Evolutionary conservation across 2,797 vertebrate species (phyloP).

Genomic region (Rhinogobio ventralis): DNA sequence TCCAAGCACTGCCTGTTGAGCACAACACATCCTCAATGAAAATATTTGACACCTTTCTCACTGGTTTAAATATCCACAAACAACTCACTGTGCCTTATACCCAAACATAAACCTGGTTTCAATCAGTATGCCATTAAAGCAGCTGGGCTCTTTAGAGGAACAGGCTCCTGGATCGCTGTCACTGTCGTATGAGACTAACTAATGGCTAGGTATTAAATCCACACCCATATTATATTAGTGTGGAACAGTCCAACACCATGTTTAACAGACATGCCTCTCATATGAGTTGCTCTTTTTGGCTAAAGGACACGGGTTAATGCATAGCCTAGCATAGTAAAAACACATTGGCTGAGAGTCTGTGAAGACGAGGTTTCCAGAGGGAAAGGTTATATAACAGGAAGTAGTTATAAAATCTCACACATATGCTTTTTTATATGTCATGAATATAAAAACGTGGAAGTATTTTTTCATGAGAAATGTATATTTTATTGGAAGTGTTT

Average conservation of each 20-base stretch:
- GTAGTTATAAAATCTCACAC: neutral
- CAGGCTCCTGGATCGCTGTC: slow-evolving; percentile 3
- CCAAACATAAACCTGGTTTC: slow-evolving; percentile 34
- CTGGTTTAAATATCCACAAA: slow-evolving; percentile 48
- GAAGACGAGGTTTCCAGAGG: neutral
- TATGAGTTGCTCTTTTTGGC: neutral
- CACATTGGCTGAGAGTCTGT: slow-evolving; percentile 4
- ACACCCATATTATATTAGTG: slow-evolving; percentile 34
- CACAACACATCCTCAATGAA: slow-evolving; percentile 23
- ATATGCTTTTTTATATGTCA: neutral
- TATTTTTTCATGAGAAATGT: neutral
- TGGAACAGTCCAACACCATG: neutral
- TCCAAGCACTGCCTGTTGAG: slow-evolving; percentile 19
- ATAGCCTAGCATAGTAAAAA: slow-evolving; percentile 25
- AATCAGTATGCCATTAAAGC: slow-evolving; percentile 47
- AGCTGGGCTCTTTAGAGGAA: slow-evolving; percentile 31
- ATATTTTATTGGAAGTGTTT: neutral
- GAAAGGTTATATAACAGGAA: slow-evolving; percentile 20
- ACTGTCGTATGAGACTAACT: slow-evolving; percentile 21
- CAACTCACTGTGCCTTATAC: slow-evolving; percentile 10
- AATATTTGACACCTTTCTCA: slow-evolving; percentile 38
- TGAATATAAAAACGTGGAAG: neutral
- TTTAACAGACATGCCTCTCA: slow-evolving; percentile 32
- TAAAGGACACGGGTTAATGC: slow-evolving; percentile 18
- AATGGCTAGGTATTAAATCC: slow-evolving; percentile 42